Percentiles rank a stretch among this genome's conserved stretches.
phyloP scores from a whole-genome alignment of 2,797 vertebrate genomes.

The Falco columbarius region DNA sequence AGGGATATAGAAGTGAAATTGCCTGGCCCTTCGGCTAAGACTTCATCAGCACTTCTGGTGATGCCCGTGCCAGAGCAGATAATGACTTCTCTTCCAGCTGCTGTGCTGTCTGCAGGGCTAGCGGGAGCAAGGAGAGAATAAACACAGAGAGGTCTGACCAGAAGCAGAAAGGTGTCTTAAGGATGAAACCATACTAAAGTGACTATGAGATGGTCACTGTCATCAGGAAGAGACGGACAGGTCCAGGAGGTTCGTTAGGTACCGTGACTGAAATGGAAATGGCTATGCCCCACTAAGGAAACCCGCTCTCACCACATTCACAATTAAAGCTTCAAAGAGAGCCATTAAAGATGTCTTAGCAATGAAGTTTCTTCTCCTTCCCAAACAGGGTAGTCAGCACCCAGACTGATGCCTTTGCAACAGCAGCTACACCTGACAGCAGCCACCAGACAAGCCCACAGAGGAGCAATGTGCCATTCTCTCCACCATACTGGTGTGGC shows the following conservation, averaged over 20 bases:
- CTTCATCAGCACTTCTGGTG: neutral
- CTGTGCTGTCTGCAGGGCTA: neutral
- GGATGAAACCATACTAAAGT: neutral
- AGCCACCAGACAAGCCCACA: neutral
- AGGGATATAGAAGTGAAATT: neutral
- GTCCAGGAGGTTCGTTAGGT: accelerated
- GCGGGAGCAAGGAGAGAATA: neutral
- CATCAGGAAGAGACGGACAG: neutral
- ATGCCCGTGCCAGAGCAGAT: neutral
- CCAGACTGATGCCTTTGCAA: neutral
- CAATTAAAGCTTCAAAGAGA: neutral
- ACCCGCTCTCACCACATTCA: neutral
- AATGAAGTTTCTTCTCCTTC: neutral
- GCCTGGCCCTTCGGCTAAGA: neutral
- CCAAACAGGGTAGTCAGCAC: neutral
- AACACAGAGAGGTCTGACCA: neutral
- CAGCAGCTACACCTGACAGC: neutral
- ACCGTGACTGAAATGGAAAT: neutral
- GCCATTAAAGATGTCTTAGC: neutral
- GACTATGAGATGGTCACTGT: neutral
- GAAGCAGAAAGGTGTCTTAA: neutral
- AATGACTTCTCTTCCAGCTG: neutral
- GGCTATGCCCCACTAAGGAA: neutral
- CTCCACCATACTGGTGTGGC: accelerated
- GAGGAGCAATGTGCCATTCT: accelerated